Evolutionary conservation across 2,113 vertebrate species (phyloP), one percentile per base, ranked within the genome.

Genomic region (Donacobius atricapilla): DNA sequence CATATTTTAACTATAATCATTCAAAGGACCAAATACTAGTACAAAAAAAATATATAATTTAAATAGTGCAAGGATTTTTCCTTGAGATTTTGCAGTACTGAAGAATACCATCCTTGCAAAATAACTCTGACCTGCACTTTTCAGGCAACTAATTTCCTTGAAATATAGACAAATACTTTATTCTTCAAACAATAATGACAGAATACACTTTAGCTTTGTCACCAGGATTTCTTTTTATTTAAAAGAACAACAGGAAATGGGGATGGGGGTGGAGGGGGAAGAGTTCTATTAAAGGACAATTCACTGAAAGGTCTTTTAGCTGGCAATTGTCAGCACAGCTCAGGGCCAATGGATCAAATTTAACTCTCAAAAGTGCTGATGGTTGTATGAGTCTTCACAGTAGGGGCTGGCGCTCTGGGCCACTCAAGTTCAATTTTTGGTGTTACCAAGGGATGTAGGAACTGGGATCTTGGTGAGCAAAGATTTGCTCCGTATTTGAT

Each of bases 301-400:
- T 97, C 95, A 93, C 95, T 97, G 96, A 98, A 97, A 96, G 88
- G 93, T 96, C 98, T 98, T 98, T 98, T 97, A 98, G 96, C 96
- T 79, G 93, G 97, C 97, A 97, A 98, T 97, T 97, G 97, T 89
- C 96, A 98, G 97, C 93, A 92, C 96, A 95, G 96, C 95, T 97
- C 96, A 94, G 94, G 96, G 92, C 94, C 97, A 97, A 93, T 83
- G 89, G 97, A 97, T 97, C 96, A 98, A 97, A 98, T 98, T 96
- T 94, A 97, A 97, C 11, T 95, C 95, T 95, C 94, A 97, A 96
- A 98, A 97, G 97, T 97, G 96, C 97, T 95, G 96, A 96, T 94
- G 94, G 96, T 86, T 94, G 89, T 97, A 89, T 94, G 97, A 97
- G 97, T 96, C 97, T 94, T 97, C 98, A 93, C 98, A 97, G 96